Conservation (phyloP, 1,140 invertebrate genomes). For the Microvelia longipes region DNA sequence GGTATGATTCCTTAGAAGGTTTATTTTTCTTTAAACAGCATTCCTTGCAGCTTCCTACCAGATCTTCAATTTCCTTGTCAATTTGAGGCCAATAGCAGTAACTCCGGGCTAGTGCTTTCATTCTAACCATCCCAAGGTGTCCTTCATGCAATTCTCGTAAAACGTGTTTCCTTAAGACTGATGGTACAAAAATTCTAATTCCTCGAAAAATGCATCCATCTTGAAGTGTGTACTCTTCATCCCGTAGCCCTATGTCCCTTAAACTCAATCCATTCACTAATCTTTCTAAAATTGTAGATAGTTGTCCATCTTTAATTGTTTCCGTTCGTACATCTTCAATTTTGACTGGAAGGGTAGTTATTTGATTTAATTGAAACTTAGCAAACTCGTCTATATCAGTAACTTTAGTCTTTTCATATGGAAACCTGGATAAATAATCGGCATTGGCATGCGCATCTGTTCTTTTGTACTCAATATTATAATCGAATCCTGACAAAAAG, state of each 20-base stretch:
- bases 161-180: not conserved
- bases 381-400: not conserved
- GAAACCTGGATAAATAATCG: constrained; percentile 25
- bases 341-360: constrained; percentile 3
- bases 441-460: constrained; percentile 22
- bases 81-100: constrained; percentile 34
- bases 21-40: constrained; percentile 13
- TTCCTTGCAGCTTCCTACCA: constrained; percentile 23
- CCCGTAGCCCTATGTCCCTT: not conserved
- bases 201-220: constrained; percentile 3
- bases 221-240: not conserved
- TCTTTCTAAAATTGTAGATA: constrained; percentile 4
- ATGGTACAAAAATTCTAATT: not conserved
- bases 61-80: constrained; percentile 30
- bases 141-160: constrained; percentile 28
- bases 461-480: constrained; percentile 25
- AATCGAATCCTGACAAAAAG: constrained; percentile 27
- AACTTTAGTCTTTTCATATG: not conserved
- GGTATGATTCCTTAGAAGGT: constrained; percentile 14
- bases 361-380: constrained; percentile 3
- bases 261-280: constrained; percentile 13
- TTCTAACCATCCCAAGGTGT: constrained; percentile 35
- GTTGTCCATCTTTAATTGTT: constrained; percentile 1
- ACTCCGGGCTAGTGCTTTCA: constrained; percentile 31
- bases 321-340: not conserved